Evolutionary conservation across 2,797 vertebrate species (phyloP).

Genomic region (Oreochromis grahami): DNA sequence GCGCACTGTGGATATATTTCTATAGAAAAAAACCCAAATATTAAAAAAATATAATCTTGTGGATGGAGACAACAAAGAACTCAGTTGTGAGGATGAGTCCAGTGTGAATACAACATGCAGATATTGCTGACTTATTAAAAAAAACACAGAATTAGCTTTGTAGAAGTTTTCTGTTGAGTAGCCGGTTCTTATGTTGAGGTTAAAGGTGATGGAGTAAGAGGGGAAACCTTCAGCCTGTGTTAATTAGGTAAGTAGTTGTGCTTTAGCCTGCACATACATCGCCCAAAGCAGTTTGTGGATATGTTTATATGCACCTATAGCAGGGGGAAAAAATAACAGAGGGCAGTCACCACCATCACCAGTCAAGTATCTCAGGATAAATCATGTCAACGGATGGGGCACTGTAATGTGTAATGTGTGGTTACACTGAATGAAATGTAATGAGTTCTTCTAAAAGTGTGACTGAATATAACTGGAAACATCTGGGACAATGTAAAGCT

Average conservation of each 20-base stretch:
- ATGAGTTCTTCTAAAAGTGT: neutral
- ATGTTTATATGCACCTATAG: neutral
- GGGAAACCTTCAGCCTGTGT: conserved; percentile 40
- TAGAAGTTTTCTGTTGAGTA: neutral
- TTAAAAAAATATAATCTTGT: neutral
- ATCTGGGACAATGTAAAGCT: neutral
- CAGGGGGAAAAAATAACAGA: neutral
- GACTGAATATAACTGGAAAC: neutral
- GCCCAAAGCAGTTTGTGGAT: conserved; percentile 44
- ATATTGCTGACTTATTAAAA: neutral
- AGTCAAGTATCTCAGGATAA: neutral
- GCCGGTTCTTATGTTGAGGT: conserved; percentile 18
- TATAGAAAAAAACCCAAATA: neutral
- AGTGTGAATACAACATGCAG: neutral
- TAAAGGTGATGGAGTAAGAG: conserved; percentile 60
- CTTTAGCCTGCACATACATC: conserved; percentile 20
- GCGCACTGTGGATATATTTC: neutral
- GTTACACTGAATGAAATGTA: neutral
- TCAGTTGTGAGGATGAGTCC: neutral
- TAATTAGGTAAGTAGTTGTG: conserved; percentile 59
- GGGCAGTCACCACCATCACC: neutral
- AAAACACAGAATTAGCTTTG: neutral
- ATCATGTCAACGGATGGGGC: neutral
- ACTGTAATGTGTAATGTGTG: neutral
- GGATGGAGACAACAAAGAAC: neutral